Base-by-base conservation (phyloP, 2,113 vertebrate genomes). In the Calcarius ornatus region DNA sequence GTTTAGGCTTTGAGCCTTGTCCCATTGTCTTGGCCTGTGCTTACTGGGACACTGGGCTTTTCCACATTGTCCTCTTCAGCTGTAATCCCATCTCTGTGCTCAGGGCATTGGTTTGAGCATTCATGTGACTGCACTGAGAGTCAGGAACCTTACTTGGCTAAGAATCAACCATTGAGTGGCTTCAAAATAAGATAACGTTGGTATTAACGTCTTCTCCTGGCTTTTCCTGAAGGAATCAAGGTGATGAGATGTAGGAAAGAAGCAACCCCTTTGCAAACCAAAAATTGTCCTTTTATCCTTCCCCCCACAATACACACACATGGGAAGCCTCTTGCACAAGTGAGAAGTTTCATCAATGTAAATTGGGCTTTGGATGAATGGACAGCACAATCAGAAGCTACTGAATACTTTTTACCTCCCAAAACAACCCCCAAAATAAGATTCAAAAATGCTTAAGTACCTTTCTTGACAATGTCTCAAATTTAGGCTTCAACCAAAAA, bases 271-370 rank as follows among this genome's bases (percentile, higher is more conserved):
- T 53, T 65, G 38, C 33, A 59, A 66, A 20, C 25, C 20, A 45
- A 54, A 66, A 47, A 6, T 37, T 31, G 11, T 45, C n/a, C 16
- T 15, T 70, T 56, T 10, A n/a, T 50, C 14, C 33, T 77, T 47
- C 3, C 5, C 11, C 21, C 14, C 2, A 6, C 2, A 6, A 23
- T 42, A 22, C 8, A 11, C 8, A 9, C 9, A n/a, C 14, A 7
- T 48, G 33, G 78, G 30, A 81, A 75, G 40, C 24, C 8, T 72
- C 43, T 28, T 50, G 27, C 20, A 21, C 21, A 35, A 3, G 4
- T 68, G 43, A 90, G 18, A 79, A 75, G 31, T 69, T 66, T 43
- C 16, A 11, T 42, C 23, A 20, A 0, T 48, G 8, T 54, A 38
- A 82, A n/a, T 37, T 51, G 13, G 72, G 4, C 47, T 80, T 90